phyloP scores from a whole-genome alignment of 2,113 vertebrate species.

The Philantomba maxwellii region DNA sequence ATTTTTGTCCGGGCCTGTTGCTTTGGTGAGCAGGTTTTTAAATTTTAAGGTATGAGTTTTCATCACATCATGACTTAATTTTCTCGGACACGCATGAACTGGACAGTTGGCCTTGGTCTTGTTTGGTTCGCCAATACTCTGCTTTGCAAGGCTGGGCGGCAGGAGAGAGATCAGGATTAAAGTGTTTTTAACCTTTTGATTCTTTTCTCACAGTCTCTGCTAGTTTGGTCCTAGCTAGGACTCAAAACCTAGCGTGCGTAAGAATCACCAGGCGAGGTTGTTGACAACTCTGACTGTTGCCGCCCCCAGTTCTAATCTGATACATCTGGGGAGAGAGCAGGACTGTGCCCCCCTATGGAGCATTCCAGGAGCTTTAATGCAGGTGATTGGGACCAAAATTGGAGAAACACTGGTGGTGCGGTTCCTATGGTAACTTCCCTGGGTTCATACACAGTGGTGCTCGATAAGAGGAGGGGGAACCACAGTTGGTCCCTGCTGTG shows the following conservation, averaged over 20 bases:
- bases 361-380: background rate
- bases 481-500: background rate
- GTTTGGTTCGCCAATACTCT: background rate
- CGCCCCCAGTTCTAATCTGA: background rate
- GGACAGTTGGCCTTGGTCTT: background rate
- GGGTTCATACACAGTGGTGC: background rate
- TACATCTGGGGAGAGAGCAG: background rate
- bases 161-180: background rate
- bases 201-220: background rate
- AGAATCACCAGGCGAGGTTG: background rate
- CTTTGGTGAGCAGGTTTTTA: conserved; percentile 15
- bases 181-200: background rate
- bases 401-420: background rate
- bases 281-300: background rate
- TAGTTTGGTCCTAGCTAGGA: background rate
- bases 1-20: conserved; percentile 14
- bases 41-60: conserved; percentile 8
- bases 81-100: background rate
- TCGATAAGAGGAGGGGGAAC: background rate
- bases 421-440: conserved; percentile 50
- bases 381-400: background rate
- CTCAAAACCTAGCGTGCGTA: background rate
- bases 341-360: background rate
- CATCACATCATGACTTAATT: background rate
- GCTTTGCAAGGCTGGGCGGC: background rate